phyloP scores from a whole-genome alignment of 2,113 vertebrate genomes.

The Todiramphus saurophagus region DNA sequence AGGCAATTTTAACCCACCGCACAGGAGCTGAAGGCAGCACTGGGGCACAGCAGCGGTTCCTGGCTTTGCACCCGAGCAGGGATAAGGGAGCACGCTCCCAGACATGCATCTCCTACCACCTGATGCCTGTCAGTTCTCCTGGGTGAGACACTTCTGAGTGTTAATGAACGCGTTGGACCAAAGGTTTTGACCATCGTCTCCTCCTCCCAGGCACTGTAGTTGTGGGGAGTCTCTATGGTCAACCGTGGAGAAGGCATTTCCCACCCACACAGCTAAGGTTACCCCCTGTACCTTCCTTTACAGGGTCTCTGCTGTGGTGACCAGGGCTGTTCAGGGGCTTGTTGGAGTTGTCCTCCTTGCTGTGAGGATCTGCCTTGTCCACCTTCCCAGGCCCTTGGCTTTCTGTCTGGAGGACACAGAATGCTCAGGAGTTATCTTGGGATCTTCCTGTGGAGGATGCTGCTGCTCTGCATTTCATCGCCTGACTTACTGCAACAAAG shows the following conservation, averaged over 20 bases:
- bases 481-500: not conserved
- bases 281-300: not conserved
- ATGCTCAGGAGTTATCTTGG: fast-evolving
- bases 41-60: too few relatives aligned
- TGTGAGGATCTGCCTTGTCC: not conserved
- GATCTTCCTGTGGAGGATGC: not conserved
- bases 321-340: too few relatives aligned
- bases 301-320: not conserved
- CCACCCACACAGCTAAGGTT: not conserved
- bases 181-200: not conserved
- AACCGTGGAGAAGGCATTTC: not conserved
- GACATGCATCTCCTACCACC: too few relatives aligned
- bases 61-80: too few relatives aligned
- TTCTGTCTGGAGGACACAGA: not conserved
- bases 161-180: too few relatives aligned
- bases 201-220: fast-evolving
- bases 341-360: not conserved
- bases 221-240: not conserved
- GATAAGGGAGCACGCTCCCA: too few relatives aligned
- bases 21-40: too few relatives aligned
- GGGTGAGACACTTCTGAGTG: too few relatives aligned
- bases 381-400: not conserved
- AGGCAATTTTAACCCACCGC: too few relatives aligned
- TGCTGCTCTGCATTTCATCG: not conserved
- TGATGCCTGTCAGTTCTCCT: too few relatives aligned